A percentile compares a stretch with the other conserved stretches of the same genome.
phyloP scores from a whole-genome alignment of 2,113 vertebrate genomes.

The Erinaceus europaeus region DNA sequence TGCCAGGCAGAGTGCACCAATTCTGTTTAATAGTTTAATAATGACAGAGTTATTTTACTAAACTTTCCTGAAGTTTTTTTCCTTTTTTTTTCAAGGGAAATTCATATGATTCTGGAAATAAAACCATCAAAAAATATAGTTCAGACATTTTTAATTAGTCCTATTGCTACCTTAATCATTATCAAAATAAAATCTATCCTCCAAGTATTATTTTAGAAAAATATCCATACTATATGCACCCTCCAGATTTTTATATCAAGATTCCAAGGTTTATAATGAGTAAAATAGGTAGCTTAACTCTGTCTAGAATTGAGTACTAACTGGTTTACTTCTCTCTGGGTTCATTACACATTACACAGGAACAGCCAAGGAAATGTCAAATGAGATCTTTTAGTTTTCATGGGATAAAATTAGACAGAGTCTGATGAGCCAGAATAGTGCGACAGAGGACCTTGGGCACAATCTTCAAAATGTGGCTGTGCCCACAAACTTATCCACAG shows the following conservation, averaged over 20 bases:
- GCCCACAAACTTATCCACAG: slow-evolving; percentile 8
- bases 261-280: background rate
- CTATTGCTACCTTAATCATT: background rate
- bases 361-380: slow-evolving; percentile 64
- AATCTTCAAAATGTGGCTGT: background rate
- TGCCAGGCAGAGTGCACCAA: too few species aligned
- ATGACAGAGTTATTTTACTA: background rate
- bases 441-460: slow-evolving; percentile 2
- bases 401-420: slow-evolving; percentile 65
- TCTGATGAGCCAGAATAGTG: slow-evolving; percentile 49
- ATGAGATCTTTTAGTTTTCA: slow-evolving; percentile 58
- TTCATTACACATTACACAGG: slow-evolving; percentile 41
- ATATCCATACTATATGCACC: background rate
- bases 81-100: background rate
- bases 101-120: background rate
- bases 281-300: slow-evolving; percentile 6
- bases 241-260: background rate
- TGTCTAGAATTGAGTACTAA: slow-evolving; percentile 14
- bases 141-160: background rate
- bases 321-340: slow-evolving; percentile 55
- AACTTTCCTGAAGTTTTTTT: background rate
- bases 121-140: slow-evolving; percentile 23
- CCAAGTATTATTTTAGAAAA: background rate
- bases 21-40: too few species aligned
- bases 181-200: slow-evolving; percentile 19